Conservation (phyloP, 2,113 vertebrate species). For the Pantherophis guttatus region DNA sequence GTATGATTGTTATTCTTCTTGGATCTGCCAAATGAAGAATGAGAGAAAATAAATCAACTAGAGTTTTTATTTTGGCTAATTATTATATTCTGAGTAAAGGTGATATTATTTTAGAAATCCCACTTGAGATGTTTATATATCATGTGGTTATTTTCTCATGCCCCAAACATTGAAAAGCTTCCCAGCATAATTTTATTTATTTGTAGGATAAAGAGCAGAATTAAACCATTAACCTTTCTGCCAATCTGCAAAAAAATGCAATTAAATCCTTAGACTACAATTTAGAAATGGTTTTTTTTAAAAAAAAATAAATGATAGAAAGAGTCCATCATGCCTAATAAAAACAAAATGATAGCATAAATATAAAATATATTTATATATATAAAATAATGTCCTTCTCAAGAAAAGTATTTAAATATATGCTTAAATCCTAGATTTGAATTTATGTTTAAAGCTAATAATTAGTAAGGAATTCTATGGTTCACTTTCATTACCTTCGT, state of each 20-base stretch:
- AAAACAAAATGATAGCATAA: not conserved
- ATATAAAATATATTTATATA: not conserved
- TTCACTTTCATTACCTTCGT: not conserved
- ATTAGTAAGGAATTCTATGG: not conserved
- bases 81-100: slow-evolving; percentile 12
- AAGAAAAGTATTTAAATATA: not conserved
- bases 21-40: slow-evolving; percentile 4
- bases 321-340: not conserved
- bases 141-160: not conserved
- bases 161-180: not conserved
- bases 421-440: not conserved
- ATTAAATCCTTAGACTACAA: not conserved
- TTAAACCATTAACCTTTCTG: slow-evolving; percentile 4
- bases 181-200: not conserved
- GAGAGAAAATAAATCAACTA: slow-evolving; percentile 12
- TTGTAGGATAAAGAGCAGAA: not conserved
- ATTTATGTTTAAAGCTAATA: not conserved
- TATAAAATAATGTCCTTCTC: not conserved
- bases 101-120: not conserved
- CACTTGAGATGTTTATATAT: not conserved
- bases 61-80: slow-evolving; percentile 14
- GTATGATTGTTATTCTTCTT: slow-evolving; percentile 32
- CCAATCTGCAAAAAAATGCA: not conserved
- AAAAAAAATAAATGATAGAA: not conserved
- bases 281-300: not conserved